Evolutionary conservation across 2,113 vertebrate species (phyloP), one percentile per base, ranked within the genome.

Genomic region (Ptilorrhoa leucosticta): DNA sequence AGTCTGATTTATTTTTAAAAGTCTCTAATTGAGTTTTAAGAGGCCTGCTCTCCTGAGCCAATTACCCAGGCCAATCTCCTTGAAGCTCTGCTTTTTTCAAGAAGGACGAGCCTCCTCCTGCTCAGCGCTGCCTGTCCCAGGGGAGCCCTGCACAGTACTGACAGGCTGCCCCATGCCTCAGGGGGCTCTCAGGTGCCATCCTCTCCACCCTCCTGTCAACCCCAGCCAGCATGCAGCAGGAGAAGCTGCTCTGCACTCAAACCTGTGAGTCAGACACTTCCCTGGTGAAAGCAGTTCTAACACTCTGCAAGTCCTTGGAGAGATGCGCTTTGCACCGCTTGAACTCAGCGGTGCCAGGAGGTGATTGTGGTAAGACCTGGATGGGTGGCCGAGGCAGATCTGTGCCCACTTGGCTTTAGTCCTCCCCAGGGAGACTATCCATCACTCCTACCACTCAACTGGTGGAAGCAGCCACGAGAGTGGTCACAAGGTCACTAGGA

Each of bases 1-100:
- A 94, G 69, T 81, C 92, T 90, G 80, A 94, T 96, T 97, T 97
- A 97, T 97, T 97, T 97, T 96, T 97, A 92, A 92, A 94, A 96
- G 76, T 89, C 80, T 96, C 96, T 97, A 97, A 97, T 96, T 97
- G 96, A 96, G 72, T 96, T 96, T 97, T 95, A 94, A 94, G 96
- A 96, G 90, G 96, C 93, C 96, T 95, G 64, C 76, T 97, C 88
- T 97, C 92, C 94, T 94, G 93, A 92, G 94, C 94, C 92, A 95
- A 68, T 94, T 96, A 94, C 94, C 37, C 76, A 87, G 89, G 73
- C 80, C 80, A 60, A 60, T 78, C 86, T 89, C 92, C 94, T 89
- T 77, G 90, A 92, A 85, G 86, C 75, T 90, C 69, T 0, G 2
- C 31, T 89, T 92, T 87, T 88, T 73, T 66, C 75, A 75, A 35